These are phyloP conservation scores for Drosophila meridiana DNA, from an alignment of 2,888 invertebrate genomes.

Conservation along the genomic window DNA sequence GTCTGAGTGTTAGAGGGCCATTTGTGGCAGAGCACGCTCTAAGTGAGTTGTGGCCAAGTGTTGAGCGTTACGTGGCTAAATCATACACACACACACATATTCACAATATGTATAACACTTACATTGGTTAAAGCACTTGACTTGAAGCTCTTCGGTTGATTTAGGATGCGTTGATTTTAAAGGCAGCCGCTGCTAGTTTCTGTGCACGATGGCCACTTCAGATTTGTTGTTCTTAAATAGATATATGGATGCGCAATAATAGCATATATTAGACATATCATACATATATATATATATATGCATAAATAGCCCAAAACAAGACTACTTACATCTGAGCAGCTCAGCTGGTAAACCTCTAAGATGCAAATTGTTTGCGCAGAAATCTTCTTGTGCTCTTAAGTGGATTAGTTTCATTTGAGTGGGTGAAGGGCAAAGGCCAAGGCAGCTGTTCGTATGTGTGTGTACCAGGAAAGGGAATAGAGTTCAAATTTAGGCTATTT, in stretches of 20 bases:
- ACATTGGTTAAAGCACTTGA: slow-evolving; percentile 13
- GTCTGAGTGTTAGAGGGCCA: slow-evolving; percentile 55
- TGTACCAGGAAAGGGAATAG: background rate
- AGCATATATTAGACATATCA: background rate
- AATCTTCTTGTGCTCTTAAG: background rate
- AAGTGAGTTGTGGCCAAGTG: slow-evolving; percentile 76
- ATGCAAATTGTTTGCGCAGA: background rate
- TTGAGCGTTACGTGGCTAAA: slow-evolving; percentile 60
- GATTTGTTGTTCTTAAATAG: background rate
- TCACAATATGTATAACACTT: slow-evolving; percentile 35
- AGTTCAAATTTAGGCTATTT: background rate
- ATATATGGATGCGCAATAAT: background rate
- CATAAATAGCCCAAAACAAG: background rate
- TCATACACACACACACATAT: slow-evolving; percentile 47
- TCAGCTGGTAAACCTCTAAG: background rate
- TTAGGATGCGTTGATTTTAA: slow-evolving; percentile 30
- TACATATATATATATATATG: background rate
- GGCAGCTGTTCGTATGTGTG: background rate
- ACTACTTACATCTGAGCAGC: background rate
- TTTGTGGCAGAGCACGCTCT: slow-evolving; percentile 64
- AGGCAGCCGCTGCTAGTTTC: slow-evolving; percentile 10
- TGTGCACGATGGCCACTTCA: slow-evolving; percentile 26
- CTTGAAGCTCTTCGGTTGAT: slow-evolving; percentile 21
- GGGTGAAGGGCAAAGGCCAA: background rate
- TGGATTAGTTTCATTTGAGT: background rate